phyloP scores from a whole-genome alignment of 2,888 invertebrate genomes.

The Apamea crenata region DNA sequence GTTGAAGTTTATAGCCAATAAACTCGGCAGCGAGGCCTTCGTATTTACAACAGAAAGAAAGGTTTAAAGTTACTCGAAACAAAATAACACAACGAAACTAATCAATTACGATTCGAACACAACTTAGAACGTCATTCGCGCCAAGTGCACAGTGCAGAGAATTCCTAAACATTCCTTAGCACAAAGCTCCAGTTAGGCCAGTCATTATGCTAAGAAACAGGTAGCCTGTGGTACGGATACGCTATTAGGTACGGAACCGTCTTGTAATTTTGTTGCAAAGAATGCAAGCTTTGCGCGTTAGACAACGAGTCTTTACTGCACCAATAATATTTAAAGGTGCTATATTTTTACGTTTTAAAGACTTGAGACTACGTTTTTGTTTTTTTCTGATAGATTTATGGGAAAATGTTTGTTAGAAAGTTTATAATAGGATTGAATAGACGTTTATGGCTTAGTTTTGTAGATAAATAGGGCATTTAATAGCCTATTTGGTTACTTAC shows the following conservation, averaged over 20 bases:
- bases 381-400: slow-evolving; percentile 26
- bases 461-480: slow-evolving; percentile 17
- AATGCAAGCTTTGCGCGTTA: slow-evolving; percentile 52
- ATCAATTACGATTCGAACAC: slow-evolving; percentile 63
- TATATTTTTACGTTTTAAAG: slow-evolving; percentile 56
- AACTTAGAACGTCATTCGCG: slow-evolving; percentile 51
- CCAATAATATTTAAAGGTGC: slow-evolving; percentile 60
- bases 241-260: slow-evolving; percentile 52
- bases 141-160: slow-evolving; percentile 45
- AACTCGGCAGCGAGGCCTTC: slow-evolving; percentile 26
- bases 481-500: slow-evolving; percentile 10
- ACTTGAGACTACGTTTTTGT: background rate
- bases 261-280: slow-evolving; percentile 64
- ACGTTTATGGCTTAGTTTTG: slow-evolving; percentile 41
- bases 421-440: slow-evolving; percentile 23
- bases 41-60: slow-evolving; percentile 52
- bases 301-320: slow-evolving; percentile 49
- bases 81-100: slow-evolving; percentile 39
- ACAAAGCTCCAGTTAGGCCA: slow-evolving; percentile 81
- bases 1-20: slow-evolving; percentile 34
- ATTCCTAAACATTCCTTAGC: slow-evolving; percentile 74
- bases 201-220: slow-evolving; percentile 84
- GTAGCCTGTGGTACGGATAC: slow-evolving; percentile 73
- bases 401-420: slow-evolving; percentile 3
- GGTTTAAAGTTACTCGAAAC: slow-evolving; percentile 42